Evolutionary conservation across 2,888 invertebrate species (phyloP).

Genomic region (Spodoptera picta): DNA sequence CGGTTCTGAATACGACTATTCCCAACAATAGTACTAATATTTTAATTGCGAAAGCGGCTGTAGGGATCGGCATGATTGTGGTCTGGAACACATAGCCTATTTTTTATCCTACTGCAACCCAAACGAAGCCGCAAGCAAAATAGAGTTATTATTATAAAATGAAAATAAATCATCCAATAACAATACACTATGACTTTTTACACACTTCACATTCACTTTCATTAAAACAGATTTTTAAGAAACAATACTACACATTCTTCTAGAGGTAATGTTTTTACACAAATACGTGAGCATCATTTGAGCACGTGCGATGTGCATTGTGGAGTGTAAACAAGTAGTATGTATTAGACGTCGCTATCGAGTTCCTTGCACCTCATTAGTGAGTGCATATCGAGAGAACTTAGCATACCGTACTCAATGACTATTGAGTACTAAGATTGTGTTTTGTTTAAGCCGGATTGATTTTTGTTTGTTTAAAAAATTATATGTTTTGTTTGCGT

Average conservation of each 20-base stretch:
- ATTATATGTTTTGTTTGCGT: neutral
- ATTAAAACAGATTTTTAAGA: too few relatives aligned
- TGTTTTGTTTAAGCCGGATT: conserved; percentile 16
- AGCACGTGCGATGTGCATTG: conserved; percentile 17
- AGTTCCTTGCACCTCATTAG: conserved; percentile 51
- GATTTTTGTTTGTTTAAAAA: neutral
- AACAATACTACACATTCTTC: conserved; percentile 5
- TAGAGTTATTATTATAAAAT: too few relatives aligned
- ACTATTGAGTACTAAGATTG: conserved; percentile 11
- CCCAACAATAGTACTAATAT: too few relatives aligned
- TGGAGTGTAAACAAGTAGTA: conserved; percentile 56
- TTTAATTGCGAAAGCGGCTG: too few relatives aligned
- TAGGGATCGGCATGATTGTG: too few relatives aligned
- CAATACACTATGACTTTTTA: too few relatives aligned
- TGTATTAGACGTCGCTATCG: conserved; percentile 38
- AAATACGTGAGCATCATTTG: conserved; percentile 41
- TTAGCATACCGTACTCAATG: conserved; percentile 8
- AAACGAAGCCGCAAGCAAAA: too few relatives aligned
- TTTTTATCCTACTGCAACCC: too few relatives aligned
- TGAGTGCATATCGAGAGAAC: conserved; percentile 32
- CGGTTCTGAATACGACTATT: too few relatives aligned
- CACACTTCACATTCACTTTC: too few relatives aligned
- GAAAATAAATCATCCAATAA: too few relatives aligned
- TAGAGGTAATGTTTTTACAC: conserved; percentile 38
- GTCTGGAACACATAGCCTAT: too few relatives aligned